Percentiles rank a stretch among this genome's conserved stretches.
Evolutionary conservation across 2,888 invertebrate species (phyloP).

Genomic region (Noctua janthe): DNA sequence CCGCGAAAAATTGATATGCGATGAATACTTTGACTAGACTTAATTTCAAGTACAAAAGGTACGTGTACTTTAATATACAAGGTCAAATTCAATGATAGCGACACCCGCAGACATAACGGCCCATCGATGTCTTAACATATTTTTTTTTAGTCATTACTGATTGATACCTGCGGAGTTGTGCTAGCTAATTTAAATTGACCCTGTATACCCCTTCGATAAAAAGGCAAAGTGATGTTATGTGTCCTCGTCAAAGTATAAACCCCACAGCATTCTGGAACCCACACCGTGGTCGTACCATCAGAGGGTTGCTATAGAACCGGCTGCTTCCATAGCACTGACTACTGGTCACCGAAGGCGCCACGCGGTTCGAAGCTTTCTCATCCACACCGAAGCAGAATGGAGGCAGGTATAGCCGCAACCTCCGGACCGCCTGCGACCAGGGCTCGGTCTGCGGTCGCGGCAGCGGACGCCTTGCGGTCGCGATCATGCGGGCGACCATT

Average conservation of each 20-base stretch:
- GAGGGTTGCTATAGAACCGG: constrained; percentile 84
- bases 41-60: background rate
- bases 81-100: background rate
- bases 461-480: constrained; percentile 73
- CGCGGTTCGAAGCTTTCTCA: constrained; percentile 73
- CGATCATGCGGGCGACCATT: constrained; percentile 70
- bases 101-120: background rate
- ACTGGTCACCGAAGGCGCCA: constrained; percentile 81
- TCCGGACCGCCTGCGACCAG: constrained; percentile 68
- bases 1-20: constrained; percentile 24
- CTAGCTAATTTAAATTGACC: background rate
- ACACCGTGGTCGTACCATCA: constrained; percentile 82
- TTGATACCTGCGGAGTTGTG: background rate
- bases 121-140: background rate
- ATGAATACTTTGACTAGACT: constrained; percentile 36
- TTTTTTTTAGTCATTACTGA: background rate
- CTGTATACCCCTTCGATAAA: background rate
- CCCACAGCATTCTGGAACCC: constrained; percentile 57
- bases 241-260: constrained; percentile 32
- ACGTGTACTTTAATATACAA: background rate
- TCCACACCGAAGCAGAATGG: constrained; percentile 80
- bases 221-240: background rate
- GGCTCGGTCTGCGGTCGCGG: constrained; percentile 57
- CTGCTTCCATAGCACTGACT: constrained; percentile 80
- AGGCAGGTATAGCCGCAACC: constrained; percentile 77